Percentiles rank a stretch among this genome's conserved stretches.
These are phyloP conservation scores for Zaprionus bogoriensis DNA, from an alignment of 2,888 invertebrate genomes.

Conservation along the genomic window DNA sequence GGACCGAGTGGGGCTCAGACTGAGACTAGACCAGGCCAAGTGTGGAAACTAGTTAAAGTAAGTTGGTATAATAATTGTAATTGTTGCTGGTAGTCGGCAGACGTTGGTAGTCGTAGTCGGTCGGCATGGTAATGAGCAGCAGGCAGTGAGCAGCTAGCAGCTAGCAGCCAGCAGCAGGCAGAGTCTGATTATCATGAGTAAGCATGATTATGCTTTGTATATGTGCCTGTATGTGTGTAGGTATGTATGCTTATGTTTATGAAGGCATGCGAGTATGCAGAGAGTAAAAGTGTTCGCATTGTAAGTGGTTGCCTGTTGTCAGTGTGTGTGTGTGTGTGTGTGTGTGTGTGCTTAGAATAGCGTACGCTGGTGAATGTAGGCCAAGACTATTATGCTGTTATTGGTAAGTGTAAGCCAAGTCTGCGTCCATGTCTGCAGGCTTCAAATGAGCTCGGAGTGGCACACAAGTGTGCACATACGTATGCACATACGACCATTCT, in stretches of 20 bases:
- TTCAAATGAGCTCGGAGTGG: slow-evolving; percentile 20
- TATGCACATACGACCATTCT: slow-evolving; percentile 5
- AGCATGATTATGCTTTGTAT: slow-evolving; percentile 75
- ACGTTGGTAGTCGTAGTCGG: slow-evolving; percentile 5
- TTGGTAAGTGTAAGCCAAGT: slow-evolving; percentile 44
- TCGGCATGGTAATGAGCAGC: slow-evolving; percentile 51
- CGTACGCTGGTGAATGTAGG: slow-evolving; percentile 58
- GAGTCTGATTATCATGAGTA: slow-evolving; percentile 74
- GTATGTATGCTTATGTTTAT: slow-evolving; percentile 37
- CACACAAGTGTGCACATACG: slow-evolving; percentile 4
- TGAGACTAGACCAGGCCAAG: slow-evolving; percentile 75
- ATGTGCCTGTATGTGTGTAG: background rate
- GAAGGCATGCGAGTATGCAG: slow-evolving; percentile 47
- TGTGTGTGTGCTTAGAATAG: slow-evolving; percentile 47
- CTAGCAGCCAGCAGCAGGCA: slow-evolving; percentile 18
- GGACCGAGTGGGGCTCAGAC: slow-evolving; percentile 20
- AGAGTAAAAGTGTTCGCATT: slow-evolving; percentile 73
- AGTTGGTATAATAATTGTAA: slow-evolving; percentile 71
- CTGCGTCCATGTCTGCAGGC: slow-evolving; percentile 39
- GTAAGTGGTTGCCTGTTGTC: slow-evolving; percentile 31
- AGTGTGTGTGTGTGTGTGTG: slow-evolving; percentile 3
- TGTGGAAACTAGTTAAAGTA: slow-evolving; percentile 76
- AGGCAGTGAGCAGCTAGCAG: slow-evolving; percentile 25
- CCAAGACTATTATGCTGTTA: slow-evolving; percentile 69
- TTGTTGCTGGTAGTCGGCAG: slow-evolving; percentile 49